Evolutionary conservation across 2,797 vertebrate species (phyloP), one percentile per base, ranked within the genome.

Genomic region (Lepus townsendii): DNA sequence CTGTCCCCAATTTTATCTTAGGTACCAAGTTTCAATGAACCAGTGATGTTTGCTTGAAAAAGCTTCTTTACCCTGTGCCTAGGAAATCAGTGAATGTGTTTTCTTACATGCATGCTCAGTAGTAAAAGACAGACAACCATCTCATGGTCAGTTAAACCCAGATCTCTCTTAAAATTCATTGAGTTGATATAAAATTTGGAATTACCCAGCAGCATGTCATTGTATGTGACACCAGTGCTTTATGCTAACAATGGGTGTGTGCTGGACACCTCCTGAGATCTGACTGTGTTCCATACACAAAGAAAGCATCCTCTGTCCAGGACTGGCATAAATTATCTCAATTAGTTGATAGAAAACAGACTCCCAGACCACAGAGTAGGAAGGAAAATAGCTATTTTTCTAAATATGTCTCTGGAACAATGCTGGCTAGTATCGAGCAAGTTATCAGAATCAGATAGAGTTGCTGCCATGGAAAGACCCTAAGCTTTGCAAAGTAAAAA

Each of bases 91-190:
- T 71, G 6, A 22, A 12, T 5, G 20, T 78, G 75, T 83, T 32
- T 60, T 62, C 69, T 57, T n/a, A 50, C 0, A 9, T 12, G 52
- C 3, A 7, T 1, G 1, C 5, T 38, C 30, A 0, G 9, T 2
- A 20, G 27, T 2, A 54, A 63, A 66, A 57, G 2, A 26, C 3
- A 72, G 24, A 47, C 42, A 47, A 8, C 20, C 22, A 27, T 12
- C 7, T 13, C 42, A 6, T n/a, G n/a, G 60, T 47, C 13, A 27
- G 47, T 38, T 42, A 16, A 68, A 3, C 1, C 24, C 24, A 35
- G 5, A 7, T 26, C 20, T 32, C 54, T 38, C 52, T 42, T 9
- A 32, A 66, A 90, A 47, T 75, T 22, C 1, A 24, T 9, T n/a
- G 26, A 38, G 20, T 27, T 77, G 54, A 72, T 42, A 47, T 9